phyloP scores from a whole-genome alignment of 1,140 invertebrate species.

The Apis dorsata region DNA sequence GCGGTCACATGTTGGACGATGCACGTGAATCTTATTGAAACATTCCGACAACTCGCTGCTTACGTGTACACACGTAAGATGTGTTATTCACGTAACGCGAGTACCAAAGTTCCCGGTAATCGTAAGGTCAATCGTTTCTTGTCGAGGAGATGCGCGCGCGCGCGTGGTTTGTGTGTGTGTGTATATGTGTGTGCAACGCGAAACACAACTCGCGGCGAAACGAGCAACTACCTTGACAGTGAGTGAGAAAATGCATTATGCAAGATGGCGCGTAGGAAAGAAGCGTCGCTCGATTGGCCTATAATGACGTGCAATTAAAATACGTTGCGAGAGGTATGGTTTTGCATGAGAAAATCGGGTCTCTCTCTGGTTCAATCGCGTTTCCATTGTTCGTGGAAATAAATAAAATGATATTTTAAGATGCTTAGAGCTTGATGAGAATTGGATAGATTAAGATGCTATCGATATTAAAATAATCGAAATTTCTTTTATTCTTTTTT shows the following conservation, averaged over 20 bases:
- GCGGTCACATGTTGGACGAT: conserved; percentile 14
- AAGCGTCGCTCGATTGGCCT: conserved; percentile 14
- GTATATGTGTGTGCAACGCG: conserved; percentile 3
- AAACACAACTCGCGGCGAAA: background rate
- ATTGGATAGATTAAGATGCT: too few relatives aligned
- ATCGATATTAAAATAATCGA: too few relatives aligned
- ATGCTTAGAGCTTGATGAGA: too few relatives aligned
- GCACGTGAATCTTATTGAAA: conserved; percentile 55
- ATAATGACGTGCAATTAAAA: conserved; percentile 8
- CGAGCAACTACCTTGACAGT: conserved; percentile 25
- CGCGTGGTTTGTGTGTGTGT: too few relatives aligned
- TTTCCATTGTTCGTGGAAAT: background rate
- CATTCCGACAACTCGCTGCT: background rate
- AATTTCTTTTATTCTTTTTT: too few relatives aligned
- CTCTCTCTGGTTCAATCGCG: background rate
- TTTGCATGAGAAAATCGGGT: background rate
- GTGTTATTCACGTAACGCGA: conserved; percentile 30
- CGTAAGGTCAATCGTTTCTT: conserved; percentile 43
- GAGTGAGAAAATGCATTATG: conserved; percentile 33
- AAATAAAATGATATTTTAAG: too few relatives aligned
- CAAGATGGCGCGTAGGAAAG: background rate
- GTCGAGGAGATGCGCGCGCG: background rate
- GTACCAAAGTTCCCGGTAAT: conserved; percentile 32
- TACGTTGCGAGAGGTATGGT: background rate
- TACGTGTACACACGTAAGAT: background rate